A percentile compares a stretch with the other conserved stretches of the same genome.
Evolutionary conservation across 2,888 invertebrate species (phyloP).

Genomic region (Papilio protenor): DNA sequence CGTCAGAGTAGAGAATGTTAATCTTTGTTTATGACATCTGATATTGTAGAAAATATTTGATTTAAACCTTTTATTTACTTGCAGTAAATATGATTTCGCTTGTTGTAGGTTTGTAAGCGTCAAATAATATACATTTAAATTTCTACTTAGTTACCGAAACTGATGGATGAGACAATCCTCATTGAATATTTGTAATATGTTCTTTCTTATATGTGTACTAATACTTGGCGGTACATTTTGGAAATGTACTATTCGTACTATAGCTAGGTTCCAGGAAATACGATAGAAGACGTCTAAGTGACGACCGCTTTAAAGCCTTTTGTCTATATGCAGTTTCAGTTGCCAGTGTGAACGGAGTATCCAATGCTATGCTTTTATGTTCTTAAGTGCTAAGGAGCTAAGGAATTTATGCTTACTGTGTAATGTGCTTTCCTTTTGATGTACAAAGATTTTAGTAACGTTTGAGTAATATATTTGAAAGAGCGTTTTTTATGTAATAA

Average conservation of each 20-base stretch:
- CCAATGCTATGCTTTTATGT: slow-evolving; percentile 41
- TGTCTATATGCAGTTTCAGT: slow-evolving; percentile 39
- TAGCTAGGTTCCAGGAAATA: slow-evolving; percentile 3
- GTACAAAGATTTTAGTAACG: slow-evolving; percentile 16
- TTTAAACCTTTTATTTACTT: slow-evolving; percentile 11
- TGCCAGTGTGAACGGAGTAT: slow-evolving; percentile 22
- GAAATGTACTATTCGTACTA: background rate
- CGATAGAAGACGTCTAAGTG: slow-evolving; percentile 27
- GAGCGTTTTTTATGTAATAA: no score
- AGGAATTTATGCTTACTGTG: slow-evolving; percentile 21
- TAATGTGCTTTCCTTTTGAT: slow-evolving; percentile 20
- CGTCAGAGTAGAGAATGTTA: slow-evolving; percentile 40
- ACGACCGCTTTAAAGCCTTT: slow-evolving; percentile 41
- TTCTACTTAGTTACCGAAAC: background rate
- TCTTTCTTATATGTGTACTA: background rate
- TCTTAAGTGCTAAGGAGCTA: slow-evolving; percentile 21
- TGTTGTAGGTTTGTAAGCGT: background rate
- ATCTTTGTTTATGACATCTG: slow-evolving; percentile 35
- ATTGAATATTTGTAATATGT: no score
- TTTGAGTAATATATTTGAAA: background rate
- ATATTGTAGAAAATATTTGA: slow-evolving; percentile 8
- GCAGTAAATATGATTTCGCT: background rate
- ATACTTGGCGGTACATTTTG: background rate
- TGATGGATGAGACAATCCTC: background rate
- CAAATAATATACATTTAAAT: background rate